A percentile compares a stretch with the other conserved stretches of the same genome.
Evolutionary conservation across 2,888 invertebrate genomes (phyloP).

Genomic region (Lithophane socia): DNA sequence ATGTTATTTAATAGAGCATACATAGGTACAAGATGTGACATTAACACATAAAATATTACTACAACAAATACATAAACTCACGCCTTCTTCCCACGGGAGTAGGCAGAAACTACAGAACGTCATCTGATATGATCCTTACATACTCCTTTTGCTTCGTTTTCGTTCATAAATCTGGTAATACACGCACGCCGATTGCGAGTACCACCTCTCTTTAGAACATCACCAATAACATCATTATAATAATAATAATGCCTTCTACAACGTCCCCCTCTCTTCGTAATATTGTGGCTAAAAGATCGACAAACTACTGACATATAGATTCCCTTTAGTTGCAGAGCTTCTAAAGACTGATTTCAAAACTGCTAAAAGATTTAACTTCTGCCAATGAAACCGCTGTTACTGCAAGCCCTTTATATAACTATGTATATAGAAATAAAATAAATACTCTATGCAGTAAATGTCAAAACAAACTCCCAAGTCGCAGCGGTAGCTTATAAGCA

Average conservation of each 20-base stretch:
- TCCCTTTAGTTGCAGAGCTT: not conserved
- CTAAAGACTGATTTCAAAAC: not conserved
- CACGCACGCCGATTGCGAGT: no score
- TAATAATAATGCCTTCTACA: no score
- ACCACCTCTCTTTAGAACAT: no score
- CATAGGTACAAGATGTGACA: not conserved
- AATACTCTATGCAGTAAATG: slow-evolving; percentile 24
- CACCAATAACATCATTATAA: no score
- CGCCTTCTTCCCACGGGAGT: no score
- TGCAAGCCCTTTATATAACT: no score
- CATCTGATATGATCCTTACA: no score
- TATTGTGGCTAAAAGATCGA: not conserved
- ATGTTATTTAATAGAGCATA: not conserved
- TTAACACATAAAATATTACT: not conserved
- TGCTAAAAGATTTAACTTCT: not conserved
- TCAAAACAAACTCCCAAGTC: slow-evolving; percentile 21
- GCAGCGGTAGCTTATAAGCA: slow-evolving; percentile 15
- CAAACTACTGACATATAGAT: not conserved
- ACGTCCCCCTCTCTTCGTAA: not conserved
- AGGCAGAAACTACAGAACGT: no score
- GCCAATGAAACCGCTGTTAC: no score
- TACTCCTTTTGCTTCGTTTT: no score
- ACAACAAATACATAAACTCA: not conserved
- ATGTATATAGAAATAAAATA: slow-evolving; percentile 8
- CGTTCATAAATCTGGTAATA: no score